phyloP scores from a whole-genome alignment of 2,888 invertebrate genomes.

The Macropis europaea region DNA sequence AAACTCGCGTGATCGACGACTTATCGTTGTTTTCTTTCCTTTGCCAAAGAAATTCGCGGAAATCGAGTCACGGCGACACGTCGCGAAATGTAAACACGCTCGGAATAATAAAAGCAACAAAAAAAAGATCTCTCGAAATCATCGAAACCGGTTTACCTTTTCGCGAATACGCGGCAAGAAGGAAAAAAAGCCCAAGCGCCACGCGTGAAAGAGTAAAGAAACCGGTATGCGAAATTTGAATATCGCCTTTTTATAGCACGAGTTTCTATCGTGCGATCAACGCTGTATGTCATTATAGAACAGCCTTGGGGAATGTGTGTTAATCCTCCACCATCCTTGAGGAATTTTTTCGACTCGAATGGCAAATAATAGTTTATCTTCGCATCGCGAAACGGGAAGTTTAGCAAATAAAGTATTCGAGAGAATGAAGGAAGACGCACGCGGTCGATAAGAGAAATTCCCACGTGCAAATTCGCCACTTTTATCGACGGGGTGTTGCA shows the following conservation, averaged over 20 bases:
- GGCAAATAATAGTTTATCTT: not conserved
- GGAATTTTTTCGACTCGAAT: not conserved
- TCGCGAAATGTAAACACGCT: conserved; percentile 1
- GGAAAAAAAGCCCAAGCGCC: not conserved
- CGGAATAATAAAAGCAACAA: no score
- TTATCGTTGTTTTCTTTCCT: not conserved
- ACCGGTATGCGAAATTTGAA: conserved; percentile 48
- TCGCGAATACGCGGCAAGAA: not conserved
- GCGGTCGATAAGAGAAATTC: no score
- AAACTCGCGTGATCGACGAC: not conserved
- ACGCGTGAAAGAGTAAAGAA: not conserved
- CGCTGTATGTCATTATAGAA: not conserved
- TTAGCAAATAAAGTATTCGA: not conserved
- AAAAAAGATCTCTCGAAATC: conserved; percentile 6
- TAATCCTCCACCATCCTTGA: conserved; percentile 27
- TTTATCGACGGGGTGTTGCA: no score
- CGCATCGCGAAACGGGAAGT: not conserved
- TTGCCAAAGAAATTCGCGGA: not conserved
- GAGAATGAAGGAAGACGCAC: not conserved
- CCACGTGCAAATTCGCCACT: no score
- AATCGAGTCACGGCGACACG: no score
- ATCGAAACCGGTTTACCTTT: conserved; percentile 37
- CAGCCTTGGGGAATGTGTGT: conserved; percentile 32
- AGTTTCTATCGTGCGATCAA: not conserved
- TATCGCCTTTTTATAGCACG: conserved; percentile 39